These are phyloP conservation scores for Synanthedon myopaeformis DNA, from an alignment of 2,888 invertebrate species.

Conservation along the genomic window DNA sequence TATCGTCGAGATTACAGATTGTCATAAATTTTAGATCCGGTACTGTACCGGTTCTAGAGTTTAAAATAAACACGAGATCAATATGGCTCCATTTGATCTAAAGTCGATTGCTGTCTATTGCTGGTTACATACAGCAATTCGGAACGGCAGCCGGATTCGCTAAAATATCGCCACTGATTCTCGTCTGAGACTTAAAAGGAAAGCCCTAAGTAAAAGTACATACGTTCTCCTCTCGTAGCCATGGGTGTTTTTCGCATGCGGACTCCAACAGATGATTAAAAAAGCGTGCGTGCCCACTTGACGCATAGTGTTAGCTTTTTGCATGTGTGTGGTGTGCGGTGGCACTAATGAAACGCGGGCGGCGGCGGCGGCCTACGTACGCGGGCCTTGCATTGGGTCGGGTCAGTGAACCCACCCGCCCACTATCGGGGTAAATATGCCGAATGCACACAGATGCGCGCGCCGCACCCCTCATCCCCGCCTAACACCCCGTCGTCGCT, in stretches of 20 bases:
- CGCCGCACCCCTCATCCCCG: conserved; percentile 36
- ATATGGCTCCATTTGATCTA: conserved; percentile 28
- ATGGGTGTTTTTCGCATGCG: conserved; percentile 9
- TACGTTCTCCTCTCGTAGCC: background rate
- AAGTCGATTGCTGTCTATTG: conserved; percentile 12
- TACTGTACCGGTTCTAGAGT: conserved; percentile 28
- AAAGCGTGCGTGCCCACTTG: conserved; percentile 58
- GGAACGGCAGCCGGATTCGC: background rate
- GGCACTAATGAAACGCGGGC: conserved; percentile 59
- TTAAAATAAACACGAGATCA: conserved; percentile 53
- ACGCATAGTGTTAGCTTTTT: conserved; percentile 59
- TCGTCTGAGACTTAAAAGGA: background rate
- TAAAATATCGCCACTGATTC: background rate
- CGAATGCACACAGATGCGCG: conserved; percentile 70
- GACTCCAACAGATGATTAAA: conserved; percentile 33
- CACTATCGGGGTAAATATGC: conserved; percentile 70
- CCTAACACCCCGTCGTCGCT: conserved; percentile 26
- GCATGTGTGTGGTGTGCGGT: conserved; percentile 42
- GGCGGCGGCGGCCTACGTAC: conserved; percentile 54
- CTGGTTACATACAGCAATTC: conserved; percentile 7
- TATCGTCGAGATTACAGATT: background rate
- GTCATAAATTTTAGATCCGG: conserved; percentile 46
- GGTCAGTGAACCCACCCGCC: conserved; percentile 66
- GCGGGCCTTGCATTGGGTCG: conserved; percentile 67
- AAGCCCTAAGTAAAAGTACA: background rate